Base-by-base conservation (phyloP, 2,888 invertebrate genomes). In the Temnothorax unifasciatus region DNA sequence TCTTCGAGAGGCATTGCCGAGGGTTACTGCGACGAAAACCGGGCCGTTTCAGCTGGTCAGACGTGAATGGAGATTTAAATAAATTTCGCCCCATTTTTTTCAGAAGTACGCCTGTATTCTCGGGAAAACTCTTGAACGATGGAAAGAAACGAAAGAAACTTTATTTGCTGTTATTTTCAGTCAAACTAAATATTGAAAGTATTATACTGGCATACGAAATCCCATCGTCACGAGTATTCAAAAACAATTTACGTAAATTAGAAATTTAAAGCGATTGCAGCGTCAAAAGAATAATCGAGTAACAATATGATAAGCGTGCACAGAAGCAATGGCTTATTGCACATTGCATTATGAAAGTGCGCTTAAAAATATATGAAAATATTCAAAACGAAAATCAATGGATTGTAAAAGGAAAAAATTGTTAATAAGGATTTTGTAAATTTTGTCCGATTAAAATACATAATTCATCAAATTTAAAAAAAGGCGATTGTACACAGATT, bases 1-100 rank as follows among this genome's bases (percentile, higher is more conserved):
- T n/a, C 84, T 82, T 73, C 59, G 66, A 34, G 52, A 63, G 50
- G 75, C 61, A n/a, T 41, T 34, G 52, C 69, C 69, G 59, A 29
- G 63, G 57, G 66, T 85, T 81, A 74, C 74, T 83, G 69, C 66
- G 50, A 44, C 63, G 38, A 54, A 47, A 50, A 59, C 38, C 21
- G 71, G 68, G 75, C 76, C 79, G 59, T 87, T 73, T 81, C 38
- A 50, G 52, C 21, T 11, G 54, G 25, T 38, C 29, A 38, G 81
- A 68, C 61, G 61, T 21, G 34, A 34, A 52, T 63, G 59, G 69
- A 82, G 59, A 82, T 85, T 85, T 82, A 82, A 77, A 76, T 82
- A 83, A 83, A 68, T 83, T 68, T 85, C 21, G 63, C 15, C 57
- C 41, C 44, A 69, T 71, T 81, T 81, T 54, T 77, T 77, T 44